Evolutionary conservation across 2,888 invertebrate genomes (phyloP).

Genomic region (Microchrysa polita): DNA sequence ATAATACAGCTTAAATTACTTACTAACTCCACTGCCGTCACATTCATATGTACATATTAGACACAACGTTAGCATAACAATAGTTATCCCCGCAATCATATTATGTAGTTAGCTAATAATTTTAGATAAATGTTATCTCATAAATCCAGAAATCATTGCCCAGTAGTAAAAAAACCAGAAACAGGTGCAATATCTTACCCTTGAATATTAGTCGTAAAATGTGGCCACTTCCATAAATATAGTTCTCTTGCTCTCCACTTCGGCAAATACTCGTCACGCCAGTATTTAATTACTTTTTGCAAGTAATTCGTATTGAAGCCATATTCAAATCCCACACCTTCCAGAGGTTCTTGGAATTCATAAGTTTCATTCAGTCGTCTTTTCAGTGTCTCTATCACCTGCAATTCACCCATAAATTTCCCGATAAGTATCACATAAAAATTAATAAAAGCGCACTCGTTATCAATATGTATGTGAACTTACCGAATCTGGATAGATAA

Average conservation of each 20-base stretch:
- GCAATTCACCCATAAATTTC: not conserved
- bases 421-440: no score
- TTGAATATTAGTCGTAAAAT: conserved; percentile 80
- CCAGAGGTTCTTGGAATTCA: conserved; percentile 69
- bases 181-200: conserved; percentile 59
- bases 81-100: no score
- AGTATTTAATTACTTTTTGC: conserved; percentile 75
- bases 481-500: conserved; percentile 49
- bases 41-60: no score
- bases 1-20: no score
- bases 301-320: conserved; percentile 81
- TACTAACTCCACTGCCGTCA: no score
- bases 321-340: conserved; percentile 77
- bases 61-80: no score
- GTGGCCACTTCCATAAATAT: conserved; percentile 77
- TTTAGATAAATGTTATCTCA: no score
- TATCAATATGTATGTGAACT: conserved; percentile 1
- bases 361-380: conserved; percentile 68
- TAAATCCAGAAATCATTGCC: no score
- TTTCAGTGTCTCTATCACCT: conserved; percentile 71
- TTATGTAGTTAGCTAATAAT: no score
- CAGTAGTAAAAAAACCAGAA: no score
- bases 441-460: no score
- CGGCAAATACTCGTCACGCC: conserved; percentile 78
- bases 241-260: conserved; percentile 74